These are phyloP conservation scores for Cebidichthys violaceus DNA, from an alignment of 2,113 vertebrate genomes.

Conservation along the genomic window DNA sequence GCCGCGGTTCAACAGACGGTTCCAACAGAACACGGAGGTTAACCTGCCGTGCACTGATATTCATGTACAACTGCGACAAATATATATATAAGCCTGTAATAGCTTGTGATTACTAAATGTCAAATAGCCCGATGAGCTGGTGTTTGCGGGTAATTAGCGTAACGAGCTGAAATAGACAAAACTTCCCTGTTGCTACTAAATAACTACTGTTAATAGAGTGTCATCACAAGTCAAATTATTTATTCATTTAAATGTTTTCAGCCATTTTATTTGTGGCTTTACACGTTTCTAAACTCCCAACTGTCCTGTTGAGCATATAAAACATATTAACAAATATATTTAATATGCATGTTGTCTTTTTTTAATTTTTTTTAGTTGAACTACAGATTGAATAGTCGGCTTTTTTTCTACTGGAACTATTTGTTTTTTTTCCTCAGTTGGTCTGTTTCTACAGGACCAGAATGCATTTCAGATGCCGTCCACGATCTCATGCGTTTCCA, in stretches of 20 bases:
- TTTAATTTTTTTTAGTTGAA: constrained; percentile 5
- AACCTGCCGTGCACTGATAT: constrained; percentile 17
- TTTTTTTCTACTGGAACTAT: constrained; percentile 37
- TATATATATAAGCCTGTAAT: background rate
- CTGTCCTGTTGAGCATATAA: constrained; percentile 29
- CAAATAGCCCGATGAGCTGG: constrained; percentile 6
- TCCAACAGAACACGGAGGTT: background rate
- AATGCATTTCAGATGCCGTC: background rate
- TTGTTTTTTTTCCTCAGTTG: background rate
- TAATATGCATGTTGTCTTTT: constrained; percentile 57
- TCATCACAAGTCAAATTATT: constrained; percentile 27
- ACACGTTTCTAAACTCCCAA: background rate
- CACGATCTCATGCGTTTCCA: background rate
- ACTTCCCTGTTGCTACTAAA: constrained; percentile 34
- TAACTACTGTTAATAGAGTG: background rate
- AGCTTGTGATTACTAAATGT: constrained; percentile 37
- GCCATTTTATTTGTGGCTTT: constrained; percentile 13
- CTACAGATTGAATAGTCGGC: background rate
- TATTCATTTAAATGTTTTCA: constrained; percentile 25
- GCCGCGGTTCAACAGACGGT: background rate
- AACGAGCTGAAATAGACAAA: constrained; percentile 27
- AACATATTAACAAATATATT: constrained; percentile 42
- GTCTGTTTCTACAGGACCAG: constrained; percentile 9
- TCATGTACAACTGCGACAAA: constrained; percentile 13
- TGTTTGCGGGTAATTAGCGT: constrained; percentile 23